These are phyloP conservation scores for Oreohelix idahoensis DNA, from an alignment of 1,140 invertebrate genomes.

Conservation along the genomic window DNA sequence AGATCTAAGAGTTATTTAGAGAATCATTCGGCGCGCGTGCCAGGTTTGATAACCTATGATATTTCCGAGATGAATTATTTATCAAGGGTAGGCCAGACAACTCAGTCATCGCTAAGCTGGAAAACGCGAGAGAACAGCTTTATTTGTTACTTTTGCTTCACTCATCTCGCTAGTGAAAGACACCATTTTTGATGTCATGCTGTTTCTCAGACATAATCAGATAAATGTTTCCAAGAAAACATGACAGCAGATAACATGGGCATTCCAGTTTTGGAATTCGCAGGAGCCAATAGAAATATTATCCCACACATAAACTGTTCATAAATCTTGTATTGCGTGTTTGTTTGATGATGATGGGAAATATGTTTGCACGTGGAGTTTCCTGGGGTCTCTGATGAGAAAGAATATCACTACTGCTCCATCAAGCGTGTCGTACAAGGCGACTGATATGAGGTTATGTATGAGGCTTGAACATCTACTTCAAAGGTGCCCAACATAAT, in stretches of 20 bases:
- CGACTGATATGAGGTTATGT: too few species aligned
- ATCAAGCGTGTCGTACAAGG: too few species aligned
- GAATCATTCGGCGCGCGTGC: background rate
- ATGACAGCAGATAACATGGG: background rate
- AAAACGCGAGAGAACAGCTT: background rate
- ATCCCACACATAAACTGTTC: too few species aligned
- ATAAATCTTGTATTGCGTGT: too few species aligned
- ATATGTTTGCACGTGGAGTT: too few species aligned
- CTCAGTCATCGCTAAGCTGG: background rate
- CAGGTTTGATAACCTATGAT: conserved; percentile 8
- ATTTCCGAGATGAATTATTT: background rate
- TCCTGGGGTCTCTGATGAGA: too few species aligned
- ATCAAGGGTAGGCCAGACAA: background rate
- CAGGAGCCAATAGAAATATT: too few species aligned
- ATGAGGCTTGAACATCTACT: too few species aligned
- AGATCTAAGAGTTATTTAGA: conserved; percentile 4
- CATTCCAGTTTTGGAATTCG: too few species aligned
- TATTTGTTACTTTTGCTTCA: background rate
- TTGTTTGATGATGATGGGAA: too few species aligned
- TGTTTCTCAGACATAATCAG: background rate
- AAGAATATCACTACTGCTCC: too few species aligned
- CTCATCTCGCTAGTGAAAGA: background rate
- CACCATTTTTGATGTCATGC: background rate
- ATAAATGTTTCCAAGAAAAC: background rate
- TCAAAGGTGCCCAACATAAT: too few species aligned